Conservation (phyloP, 1,140 invertebrate species). For the Zaprionus inermis region DNA sequence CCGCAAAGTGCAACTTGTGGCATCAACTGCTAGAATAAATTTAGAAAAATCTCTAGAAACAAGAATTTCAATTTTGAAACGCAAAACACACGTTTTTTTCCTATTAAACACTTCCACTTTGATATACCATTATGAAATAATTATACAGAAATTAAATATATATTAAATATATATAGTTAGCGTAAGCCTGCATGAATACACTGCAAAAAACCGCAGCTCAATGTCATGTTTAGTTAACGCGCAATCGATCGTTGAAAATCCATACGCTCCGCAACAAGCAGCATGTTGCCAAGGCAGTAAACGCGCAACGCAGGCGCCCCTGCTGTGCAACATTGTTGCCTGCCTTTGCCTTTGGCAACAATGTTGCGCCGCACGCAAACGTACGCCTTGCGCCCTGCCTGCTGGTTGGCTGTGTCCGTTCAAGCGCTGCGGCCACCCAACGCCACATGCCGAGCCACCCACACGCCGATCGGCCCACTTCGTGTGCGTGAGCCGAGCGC, state of each 20-base stretch:
- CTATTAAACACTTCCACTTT: background rate
- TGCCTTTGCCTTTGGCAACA: constrained; percentile 29
- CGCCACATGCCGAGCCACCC: background rate
- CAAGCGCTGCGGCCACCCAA: constrained; percentile 20
- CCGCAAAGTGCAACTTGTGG: constrained; percentile 20
- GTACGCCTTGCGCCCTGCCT: constrained; percentile 18
- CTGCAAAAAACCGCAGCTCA: background rate
- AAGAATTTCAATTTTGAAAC: background rate
- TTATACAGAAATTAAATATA: no score
- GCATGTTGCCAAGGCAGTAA: background rate
- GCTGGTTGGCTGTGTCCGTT: constrained; percentile 54
- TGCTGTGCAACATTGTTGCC: constrained; percentile 9
- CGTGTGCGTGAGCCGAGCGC: constrained; percentile 2
- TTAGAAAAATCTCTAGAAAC: no score
- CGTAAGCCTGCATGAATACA: background rate
- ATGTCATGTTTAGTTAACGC: background rate
- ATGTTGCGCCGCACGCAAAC: constrained; percentile 12
- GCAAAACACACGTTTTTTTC: background rate
- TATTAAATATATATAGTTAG: no score
- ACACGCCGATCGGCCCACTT: constrained; percentile 5
- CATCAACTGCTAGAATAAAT: background rate
- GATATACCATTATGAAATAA: no score
- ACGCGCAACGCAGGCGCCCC: background rate
- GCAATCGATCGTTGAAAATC: background rate
- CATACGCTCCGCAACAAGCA: background rate